These are phyloP conservation scores for Pseudorasbora parva DNA, from an alignment of 2,113 vertebrate species.

Conservation along the genomic window DNA sequence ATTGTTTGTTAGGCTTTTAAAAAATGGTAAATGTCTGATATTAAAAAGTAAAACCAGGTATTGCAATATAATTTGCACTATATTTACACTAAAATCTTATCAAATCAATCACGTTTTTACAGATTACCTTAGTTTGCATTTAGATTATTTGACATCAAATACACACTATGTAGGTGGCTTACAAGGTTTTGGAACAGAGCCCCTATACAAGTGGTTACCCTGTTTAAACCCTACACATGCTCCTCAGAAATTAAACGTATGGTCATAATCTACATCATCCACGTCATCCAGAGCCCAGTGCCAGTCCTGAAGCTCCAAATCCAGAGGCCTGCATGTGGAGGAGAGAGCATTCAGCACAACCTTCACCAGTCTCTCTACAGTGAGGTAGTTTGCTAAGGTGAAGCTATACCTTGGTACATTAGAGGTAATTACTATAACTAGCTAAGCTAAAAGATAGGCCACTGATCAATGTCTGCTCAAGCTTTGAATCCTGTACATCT, in stretches of 20 bases:
- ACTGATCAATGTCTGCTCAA: background rate
- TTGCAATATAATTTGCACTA: background rate
- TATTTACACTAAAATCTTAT: background rate
- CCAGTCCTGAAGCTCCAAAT: constrained; percentile 92
- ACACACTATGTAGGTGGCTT: no score
- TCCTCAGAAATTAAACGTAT: constrained; percentile 95
- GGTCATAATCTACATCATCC: constrained; percentile 87
- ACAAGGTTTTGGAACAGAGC: constrained; percentile 25
- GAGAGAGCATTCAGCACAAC: constrained; percentile 66
- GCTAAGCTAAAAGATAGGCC: background rate
- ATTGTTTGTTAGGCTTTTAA: no score
- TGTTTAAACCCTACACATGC: constrained; percentile 63
- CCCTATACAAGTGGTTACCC: constrained; percentile 38
- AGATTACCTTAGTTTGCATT: background rate
- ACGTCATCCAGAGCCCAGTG: constrained; percentile 95
- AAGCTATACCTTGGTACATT: background rate
- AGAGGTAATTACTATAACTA: background rate
- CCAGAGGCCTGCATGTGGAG: constrained; percentile 90
- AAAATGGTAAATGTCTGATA: background rate
- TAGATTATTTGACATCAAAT: background rate
- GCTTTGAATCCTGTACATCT: constrained; percentile 16
- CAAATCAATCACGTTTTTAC: background rate
- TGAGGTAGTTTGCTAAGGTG: background rate
- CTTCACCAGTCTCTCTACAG: background rate
- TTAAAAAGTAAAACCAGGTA: background rate